Conservation (phyloP, 2,888 invertebrate species). For the Ormyrus labotus region DNA sequence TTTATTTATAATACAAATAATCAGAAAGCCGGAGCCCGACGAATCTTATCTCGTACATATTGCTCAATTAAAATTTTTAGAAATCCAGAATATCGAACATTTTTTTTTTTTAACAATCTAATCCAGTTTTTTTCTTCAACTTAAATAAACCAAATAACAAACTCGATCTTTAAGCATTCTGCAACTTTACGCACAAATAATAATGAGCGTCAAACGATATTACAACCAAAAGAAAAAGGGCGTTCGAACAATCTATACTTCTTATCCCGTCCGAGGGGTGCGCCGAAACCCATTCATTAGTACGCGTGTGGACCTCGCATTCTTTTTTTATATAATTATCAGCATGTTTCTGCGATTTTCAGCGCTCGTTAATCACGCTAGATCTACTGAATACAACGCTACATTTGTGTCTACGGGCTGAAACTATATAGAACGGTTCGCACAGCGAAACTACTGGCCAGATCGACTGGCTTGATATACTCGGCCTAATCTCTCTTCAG, state of each 20-base stretch:
- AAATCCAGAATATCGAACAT: no score
- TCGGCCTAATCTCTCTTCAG: background rate
- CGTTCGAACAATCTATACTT: background rate
- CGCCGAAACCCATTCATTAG: no score
- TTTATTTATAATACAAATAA: no score
- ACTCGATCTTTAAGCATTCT: no score
- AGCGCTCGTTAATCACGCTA: background rate
- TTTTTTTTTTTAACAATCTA: no score
- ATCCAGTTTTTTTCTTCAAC: no score
- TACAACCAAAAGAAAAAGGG: background rate
- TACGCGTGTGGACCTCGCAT: background rate
- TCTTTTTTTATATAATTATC: constrained; percentile 1
- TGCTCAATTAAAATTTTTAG: no score
- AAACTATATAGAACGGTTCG: background rate
- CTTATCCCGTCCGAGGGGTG: no score
- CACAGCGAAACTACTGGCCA: constrained; percentile 14
- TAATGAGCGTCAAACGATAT: background rate
- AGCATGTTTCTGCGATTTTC: background rate
- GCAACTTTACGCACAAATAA: no score
- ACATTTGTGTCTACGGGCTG: constrained; percentile 4
- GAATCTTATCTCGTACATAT: no score
- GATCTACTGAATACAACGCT: background rate
- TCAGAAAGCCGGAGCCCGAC: no score
- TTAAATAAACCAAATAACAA: no score
- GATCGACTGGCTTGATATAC: background rate